These are phyloP conservation scores for Champsocephalus esox DNA, from an alignment of 2,797 vertebrate species.

Conservation along the genomic window DNA sequence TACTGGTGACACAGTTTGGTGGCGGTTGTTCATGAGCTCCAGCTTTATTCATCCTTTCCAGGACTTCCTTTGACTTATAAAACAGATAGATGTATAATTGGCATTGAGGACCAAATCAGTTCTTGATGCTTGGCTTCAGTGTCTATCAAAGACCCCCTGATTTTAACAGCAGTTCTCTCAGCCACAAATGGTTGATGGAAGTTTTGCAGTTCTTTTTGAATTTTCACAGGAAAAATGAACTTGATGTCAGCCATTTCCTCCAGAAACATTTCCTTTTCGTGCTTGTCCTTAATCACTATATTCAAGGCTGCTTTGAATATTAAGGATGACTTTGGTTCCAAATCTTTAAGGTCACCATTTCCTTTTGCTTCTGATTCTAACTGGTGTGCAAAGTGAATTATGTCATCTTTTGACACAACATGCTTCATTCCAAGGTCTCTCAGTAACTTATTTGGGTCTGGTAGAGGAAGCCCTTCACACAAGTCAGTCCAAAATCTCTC, in stretches of 20 bases:
- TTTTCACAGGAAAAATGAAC: conserved; percentile 77
- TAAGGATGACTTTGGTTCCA: conserved; percentile 64
- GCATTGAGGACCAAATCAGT: conserved; percentile 83
- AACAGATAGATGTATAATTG: conserved; percentile 68
- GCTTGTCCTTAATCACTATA: rapidly evolving
- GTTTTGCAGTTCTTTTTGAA: conserved; percentile 58
- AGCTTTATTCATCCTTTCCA: conserved; percentile 41
- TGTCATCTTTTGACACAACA: conserved; percentile 69
- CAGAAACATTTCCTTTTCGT: conserved; percentile 30
- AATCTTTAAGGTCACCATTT: background rate
- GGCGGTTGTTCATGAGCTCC: conserved; percentile 75
- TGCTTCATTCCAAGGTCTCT: conserved; percentile 79
- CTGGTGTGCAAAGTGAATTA: conserved; percentile 71
- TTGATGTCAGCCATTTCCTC: conserved; percentile 71
- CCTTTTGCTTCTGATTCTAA: conserved; percentile 73
- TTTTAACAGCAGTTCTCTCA: conserved; percentile 60
- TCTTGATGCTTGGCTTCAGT: conserved; percentile 36
- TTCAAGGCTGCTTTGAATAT: conserved; percentile 48
- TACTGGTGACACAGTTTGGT: conserved; percentile 63
- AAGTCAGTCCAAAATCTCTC: conserved; percentile 65
- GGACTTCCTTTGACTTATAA: rapidly evolving
- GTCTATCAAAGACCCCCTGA: conserved; percentile 78
- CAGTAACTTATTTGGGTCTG: background rate
- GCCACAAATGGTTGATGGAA: conserved; percentile 71
- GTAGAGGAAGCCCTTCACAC: rapidly evolving